These are phyloP conservation scores for Stictonetta naevosa DNA, from an alignment of 2,113 vertebrate species.

Conservation along the genomic window DNA sequence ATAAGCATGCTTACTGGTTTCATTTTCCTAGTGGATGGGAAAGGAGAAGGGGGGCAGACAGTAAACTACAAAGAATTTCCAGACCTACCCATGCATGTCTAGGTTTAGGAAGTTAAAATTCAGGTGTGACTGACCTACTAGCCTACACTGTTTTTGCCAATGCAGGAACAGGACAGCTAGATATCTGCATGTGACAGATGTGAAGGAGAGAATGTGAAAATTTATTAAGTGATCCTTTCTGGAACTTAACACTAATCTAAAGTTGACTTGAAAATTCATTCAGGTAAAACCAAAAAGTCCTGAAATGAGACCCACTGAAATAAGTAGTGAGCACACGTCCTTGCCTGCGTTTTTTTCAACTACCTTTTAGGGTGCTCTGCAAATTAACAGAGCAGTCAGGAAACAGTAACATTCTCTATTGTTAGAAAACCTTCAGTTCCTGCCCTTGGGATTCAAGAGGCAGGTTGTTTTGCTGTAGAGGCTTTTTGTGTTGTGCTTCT, in stretches of 20 bases:
- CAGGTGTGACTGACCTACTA: background rate
- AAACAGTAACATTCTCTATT: background rate
- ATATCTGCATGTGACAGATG: background rate
- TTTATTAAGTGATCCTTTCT: background rate
- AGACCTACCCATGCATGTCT: background rate
- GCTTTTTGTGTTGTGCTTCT: background rate
- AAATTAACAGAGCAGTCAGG: background rate
- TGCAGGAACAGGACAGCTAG: background rate
- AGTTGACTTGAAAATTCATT: background rate
- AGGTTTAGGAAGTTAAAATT: background rate
- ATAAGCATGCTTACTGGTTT: background rate
- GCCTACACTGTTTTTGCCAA: background rate
- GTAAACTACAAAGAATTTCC: background rate
- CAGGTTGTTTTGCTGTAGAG: background rate
- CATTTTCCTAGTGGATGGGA: background rate
- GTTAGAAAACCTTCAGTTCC: background rate
- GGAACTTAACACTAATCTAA: background rate
- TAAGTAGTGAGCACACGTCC: background rate
- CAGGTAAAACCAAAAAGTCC: background rate
- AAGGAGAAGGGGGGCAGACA: background rate
- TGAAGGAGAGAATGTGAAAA: background rate
- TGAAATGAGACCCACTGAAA: background rate
- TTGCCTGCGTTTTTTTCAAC: background rate
- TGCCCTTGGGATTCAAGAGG: background rate
- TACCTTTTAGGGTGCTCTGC: background rate